Evolutionary conservation across 2,113 vertebrate genomes (phyloP).

Genomic region (Athene cunicularia): DNA sequence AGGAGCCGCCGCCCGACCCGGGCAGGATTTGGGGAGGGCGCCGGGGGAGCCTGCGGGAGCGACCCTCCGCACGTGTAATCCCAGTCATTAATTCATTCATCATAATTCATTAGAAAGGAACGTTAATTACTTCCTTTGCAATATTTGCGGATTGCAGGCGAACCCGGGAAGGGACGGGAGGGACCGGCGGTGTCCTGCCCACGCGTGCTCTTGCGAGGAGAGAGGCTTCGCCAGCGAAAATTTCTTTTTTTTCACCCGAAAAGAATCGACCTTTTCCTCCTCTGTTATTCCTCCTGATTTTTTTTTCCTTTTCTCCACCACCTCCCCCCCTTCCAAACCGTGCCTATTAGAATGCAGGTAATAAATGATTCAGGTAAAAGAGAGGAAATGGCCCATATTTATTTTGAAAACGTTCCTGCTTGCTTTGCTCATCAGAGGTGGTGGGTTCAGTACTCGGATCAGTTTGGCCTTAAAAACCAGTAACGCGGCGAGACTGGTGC

Average conservation of each 20-base stretch:
- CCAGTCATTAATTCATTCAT: background rate
- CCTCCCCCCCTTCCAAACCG: rapidly evolving
- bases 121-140: background rate
- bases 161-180: background rate
- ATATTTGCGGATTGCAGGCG: background rate
- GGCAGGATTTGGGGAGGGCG: background rate
- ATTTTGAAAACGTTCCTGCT: background rate
- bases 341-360: background rate
- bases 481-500: background rate
- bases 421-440: background rate
- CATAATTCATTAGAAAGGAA: background rate
- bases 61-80: background rate
- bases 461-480: background rate
- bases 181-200: background rate
- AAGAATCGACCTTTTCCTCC: background rate
- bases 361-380: background rate
- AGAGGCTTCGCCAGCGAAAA: background rate
- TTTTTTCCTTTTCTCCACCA: background rate
- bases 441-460: background rate
- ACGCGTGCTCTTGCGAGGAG: background rate
- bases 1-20: background rate
- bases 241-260: background rate
- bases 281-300: background rate
- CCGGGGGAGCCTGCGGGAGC: background rate
- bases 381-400: background rate